Evolutionary conservation across 2,797 vertebrate genomes (phyloP), one percentile per base, ranked within the genome.

Genomic region (Atherinosoma microstoma): DNA sequence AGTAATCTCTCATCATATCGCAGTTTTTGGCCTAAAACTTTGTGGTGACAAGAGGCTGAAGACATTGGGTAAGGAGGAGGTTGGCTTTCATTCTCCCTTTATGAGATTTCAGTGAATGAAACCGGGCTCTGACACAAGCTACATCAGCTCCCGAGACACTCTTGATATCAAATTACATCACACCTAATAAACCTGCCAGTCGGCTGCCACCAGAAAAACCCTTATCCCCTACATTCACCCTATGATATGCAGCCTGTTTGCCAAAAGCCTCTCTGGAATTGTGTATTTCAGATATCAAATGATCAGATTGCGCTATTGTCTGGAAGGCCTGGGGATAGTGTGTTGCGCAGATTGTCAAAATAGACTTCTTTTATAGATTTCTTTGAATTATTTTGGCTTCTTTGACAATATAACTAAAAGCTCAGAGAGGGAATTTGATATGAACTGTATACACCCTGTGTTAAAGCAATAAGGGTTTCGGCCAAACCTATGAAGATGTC

Each of bases 131-230:
- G 84, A 85, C 80, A 86, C 34, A 56, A 83, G 58, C 59, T 72
- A 58, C 80, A 87, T 74, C 74, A 77, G 68, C 53, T 80, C 70
- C 59, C 30, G 8, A 66, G 82, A 87, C 80, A 85, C 76, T 75
- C 8, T 79, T 38, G 27, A 22, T 83, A 83, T 89, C 64, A 3
- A 42, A 64, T 90, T 86, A 72, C 84, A 83, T 85, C 72, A 22
- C 84, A 86, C 85, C 82, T 57, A 76, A 83, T 89, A 89, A 89
- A 91, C 64, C 86, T 87, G 88, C 84, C 89, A 89, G 38, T 85
- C 35, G 32, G 54, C 62, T 84, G 73, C 87, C 83, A 88, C 81
- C 64, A 75, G 67, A 27, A 74, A 80, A 67, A 27, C 59, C 60
- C 35, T 38, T 47, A 80, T 85, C 64, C 87, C 70, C 69, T 73